Conservation (phyloP, 1,140 invertebrate genomes). For the Magallana gigas region DNA sequence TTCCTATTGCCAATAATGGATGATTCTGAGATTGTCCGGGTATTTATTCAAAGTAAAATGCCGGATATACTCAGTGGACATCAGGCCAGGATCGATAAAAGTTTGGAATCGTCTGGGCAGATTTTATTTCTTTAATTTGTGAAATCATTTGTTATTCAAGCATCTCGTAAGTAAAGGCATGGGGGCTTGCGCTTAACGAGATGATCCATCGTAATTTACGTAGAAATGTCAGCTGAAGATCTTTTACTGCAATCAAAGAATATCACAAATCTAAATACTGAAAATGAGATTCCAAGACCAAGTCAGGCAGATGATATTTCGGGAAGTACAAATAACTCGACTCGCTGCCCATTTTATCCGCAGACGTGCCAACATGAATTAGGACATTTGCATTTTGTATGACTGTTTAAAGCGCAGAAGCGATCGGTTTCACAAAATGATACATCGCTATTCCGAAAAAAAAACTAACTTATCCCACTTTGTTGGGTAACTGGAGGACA, state of each 20-base stretch:
- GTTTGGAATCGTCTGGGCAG: not conserved
- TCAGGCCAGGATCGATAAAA: not conserved
- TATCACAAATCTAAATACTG: not conserved
- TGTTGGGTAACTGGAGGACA: not conserved
- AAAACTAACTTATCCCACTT: not conserved
- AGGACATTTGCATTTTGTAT: not conserved
- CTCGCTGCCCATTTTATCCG: not conserved
- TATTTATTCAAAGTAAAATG: slow-evolving; percentile 33
- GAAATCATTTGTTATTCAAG: slow-evolving; percentile 3
- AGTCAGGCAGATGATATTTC: slow-evolving; percentile 1
- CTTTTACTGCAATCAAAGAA: not conserved
- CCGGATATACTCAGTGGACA: slow-evolving; percentile 25
- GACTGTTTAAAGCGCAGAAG: not conserved
- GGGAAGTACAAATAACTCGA: not conserved
- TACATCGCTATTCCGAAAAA: not conserved
- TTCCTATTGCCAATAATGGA: slow-evolving; percentile 31
- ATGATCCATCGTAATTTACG: slow-evolving; percentile 16
- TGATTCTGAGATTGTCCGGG: slow-evolving; percentile 25
- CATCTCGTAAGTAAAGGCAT: slow-evolving; percentile 12
- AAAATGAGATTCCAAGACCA: not conserved
- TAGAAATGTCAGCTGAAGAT: not conserved
- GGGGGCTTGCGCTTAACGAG: not conserved
- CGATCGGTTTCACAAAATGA: not conserved
- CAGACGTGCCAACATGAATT: not conserved
- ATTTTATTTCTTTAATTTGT: not conserved